Base-by-base conservation (phyloP, 2,113 vertebrate genomes). In the Sinocyclocheilus anophthalmus region DNA sequence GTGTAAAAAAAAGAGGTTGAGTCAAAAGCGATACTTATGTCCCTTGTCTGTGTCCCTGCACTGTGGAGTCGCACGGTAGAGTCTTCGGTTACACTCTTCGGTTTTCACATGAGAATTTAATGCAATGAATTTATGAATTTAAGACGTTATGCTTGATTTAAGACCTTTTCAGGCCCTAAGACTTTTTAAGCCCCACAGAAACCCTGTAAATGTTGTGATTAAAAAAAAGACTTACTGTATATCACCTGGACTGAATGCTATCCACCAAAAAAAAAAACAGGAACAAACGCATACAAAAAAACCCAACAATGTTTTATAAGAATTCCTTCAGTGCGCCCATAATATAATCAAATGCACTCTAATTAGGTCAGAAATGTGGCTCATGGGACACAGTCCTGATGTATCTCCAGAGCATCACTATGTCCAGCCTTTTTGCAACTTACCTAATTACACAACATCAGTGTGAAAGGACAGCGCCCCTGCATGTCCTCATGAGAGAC, bases 361-460 rank as follows among this genome's bases (percentile, higher is more conserved):
- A 55, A 77, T 33, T 55, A 55, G 50, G 50, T 33, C 50, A 77
- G 24, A 77, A 55, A 33, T 45, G 48, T 73, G 53, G 3, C 45
- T 57, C 10, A 4, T 76, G 70, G 16, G 61, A 10, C 22, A 30
- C 13, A 84, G 53, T 61, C 42, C 14, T 30, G 37, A 16, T 85
- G 16, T 24, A 79, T 14, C 75, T 45, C 39, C 16, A 39, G 11
- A 22, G 10, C 20, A 42, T 86, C 55, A 81, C 37, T 18, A 24
- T 24, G 30, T 14, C 20, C 18, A 57, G 77, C 33, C 82, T n/a
- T 65, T 55, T 53, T 33, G 30, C 37, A 22, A 3, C 10, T 59
- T 65, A 12, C 33, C 69, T 84, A 87, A 89, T 89, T 85, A 89
- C 48, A 16, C 50, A 48, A n/a, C 24, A 69, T 30, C 79, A 77